These are phyloP conservation scores for Paedocypris sp. DNA, from an alignment of 2,113 vertebrate genomes.

Conservation along the genomic window DNA sequence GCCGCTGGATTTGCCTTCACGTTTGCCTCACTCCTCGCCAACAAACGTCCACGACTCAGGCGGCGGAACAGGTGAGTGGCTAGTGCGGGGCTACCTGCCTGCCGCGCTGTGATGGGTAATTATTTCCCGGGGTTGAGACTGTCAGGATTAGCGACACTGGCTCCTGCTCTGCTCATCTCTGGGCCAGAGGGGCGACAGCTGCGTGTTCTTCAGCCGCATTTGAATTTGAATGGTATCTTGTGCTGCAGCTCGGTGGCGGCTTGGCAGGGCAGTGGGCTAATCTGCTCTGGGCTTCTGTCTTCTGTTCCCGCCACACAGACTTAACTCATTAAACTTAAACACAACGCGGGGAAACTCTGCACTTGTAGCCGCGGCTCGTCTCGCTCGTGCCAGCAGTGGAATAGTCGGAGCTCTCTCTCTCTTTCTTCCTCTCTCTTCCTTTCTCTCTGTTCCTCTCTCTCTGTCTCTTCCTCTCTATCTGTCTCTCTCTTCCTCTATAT, in stretches of 20 bases:
- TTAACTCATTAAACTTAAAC: conserved; percentile 81
- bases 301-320: conserved; percentile 74
- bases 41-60: background rate
- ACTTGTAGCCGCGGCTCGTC: conserved; percentile 65
- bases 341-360: conserved; percentile 65
- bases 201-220: conserved; percentile 76
- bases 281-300: conserved; percentile 71
- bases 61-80: background rate
- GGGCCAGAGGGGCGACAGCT: conserved; percentile 81
- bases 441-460: conserved; percentile 62
- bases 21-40: too few relatives aligned
- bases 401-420: conserved; percentile 68
- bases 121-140: conserved; percentile 70
- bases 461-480: conserved; percentile 71
- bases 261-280: conserved; percentile 78
- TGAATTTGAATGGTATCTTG: conserved; percentile 84
- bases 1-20: too few relatives aligned
- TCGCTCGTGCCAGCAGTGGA: conserved; percentile 66
- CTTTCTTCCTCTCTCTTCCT: conserved; percentile 37
- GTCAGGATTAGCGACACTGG: conserved; percentile 69
- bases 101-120: conserved; percentile 67
- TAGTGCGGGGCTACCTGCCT: conserved; percentile 14
- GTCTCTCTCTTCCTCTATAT: conserved; percentile 52
- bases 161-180: conserved; percentile 74
- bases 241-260: conserved; percentile 67